phyloP scores from a whole-genome alignment of 2,797 vertebrate genomes.

The Megalops cyprinoides region DNA sequence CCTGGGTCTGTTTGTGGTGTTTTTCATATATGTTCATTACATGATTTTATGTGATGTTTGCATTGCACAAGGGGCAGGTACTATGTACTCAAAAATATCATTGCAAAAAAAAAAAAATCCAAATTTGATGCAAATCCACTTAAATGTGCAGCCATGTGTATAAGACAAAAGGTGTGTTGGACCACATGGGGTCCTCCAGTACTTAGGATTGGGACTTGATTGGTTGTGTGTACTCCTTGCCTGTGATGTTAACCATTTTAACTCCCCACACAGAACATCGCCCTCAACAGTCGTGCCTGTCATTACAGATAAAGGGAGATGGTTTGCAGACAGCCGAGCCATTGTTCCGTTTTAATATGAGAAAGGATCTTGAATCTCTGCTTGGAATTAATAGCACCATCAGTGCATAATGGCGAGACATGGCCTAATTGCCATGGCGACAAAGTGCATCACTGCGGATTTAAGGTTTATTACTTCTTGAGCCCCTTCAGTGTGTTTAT shows the following conservation, averaged over 20 bases:
- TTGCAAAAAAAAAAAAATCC: too few relatives aligned
- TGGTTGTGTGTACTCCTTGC: not conserved
- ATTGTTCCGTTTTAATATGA: too few relatives aligned
- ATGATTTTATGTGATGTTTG: too few relatives aligned
- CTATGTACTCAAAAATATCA: too few relatives aligned
- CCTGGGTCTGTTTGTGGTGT: too few relatives aligned
- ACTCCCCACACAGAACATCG: not conserved
- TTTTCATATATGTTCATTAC: too few relatives aligned
- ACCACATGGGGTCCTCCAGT: too few relatives aligned
- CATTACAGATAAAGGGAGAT: not conserved
- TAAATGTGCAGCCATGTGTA: too few relatives aligned
- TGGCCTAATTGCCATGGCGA: not conserved
- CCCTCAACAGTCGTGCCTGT: not conserved
- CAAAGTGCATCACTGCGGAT: not conserved
- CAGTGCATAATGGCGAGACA: not conserved
- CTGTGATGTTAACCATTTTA: not conserved
- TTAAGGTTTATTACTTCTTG: not conserved
- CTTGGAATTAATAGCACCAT: not conserved
- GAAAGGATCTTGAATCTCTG: not conserved
- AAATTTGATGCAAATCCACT: too few relatives aligned
- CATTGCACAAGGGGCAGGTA: too few relatives aligned
- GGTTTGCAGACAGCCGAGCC: not conserved
- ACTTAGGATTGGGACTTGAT: too few relatives aligned
- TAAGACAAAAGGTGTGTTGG: too few relatives aligned
- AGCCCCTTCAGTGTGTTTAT: not conserved